phyloP scores from a whole-genome alignment of 2,888 invertebrate species.

The Agrochola macilenta region DNA sequence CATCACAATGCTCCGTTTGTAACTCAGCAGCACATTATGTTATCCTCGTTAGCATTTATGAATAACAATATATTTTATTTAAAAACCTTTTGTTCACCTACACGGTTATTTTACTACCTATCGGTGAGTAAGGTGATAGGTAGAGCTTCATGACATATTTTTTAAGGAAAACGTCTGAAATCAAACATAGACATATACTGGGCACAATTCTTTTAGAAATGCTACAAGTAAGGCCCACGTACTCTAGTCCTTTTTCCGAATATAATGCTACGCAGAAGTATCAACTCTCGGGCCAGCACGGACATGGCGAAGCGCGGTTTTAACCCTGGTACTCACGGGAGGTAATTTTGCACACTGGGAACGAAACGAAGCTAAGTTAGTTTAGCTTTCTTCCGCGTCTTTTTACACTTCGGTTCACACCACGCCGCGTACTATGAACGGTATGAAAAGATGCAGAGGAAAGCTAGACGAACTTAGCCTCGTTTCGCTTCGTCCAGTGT shows the following conservation, averaged over 20 bases:
- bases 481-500: too few species aligned
- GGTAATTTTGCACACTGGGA: too few species aligned
- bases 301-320: not conserved
- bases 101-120: not conserved
- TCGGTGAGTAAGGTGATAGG: not conserved
- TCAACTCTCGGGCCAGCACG: not conserved
- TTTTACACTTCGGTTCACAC: too few species aligned
- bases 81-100: slow-evolving; percentile 11
- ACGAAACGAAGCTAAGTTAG: too few species aligned
- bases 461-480: too few species aligned
- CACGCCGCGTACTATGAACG: too few species aligned
- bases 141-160: slow-evolving; percentile 1
- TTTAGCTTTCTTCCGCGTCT: too few species aligned
- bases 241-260: not conserved
- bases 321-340: not conserved
- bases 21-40: not conserved
- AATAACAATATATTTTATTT: slow-evolving; percentile 18
- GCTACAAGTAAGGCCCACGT: not conserved
- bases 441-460: too few species aligned
- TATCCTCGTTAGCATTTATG: slow-evolving; percentile 22
- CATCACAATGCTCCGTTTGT: slow-evolving; percentile 26
- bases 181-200: not conserved
- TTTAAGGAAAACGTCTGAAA: slow-evolving; percentile 1
- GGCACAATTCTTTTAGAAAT: not conserved
- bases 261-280: not conserved